These are phyloP conservation scores for Dendrocopos noguchii DNA, from an alignment of 2,113 vertebrate genomes.

Conservation along the genomic window DNA sequence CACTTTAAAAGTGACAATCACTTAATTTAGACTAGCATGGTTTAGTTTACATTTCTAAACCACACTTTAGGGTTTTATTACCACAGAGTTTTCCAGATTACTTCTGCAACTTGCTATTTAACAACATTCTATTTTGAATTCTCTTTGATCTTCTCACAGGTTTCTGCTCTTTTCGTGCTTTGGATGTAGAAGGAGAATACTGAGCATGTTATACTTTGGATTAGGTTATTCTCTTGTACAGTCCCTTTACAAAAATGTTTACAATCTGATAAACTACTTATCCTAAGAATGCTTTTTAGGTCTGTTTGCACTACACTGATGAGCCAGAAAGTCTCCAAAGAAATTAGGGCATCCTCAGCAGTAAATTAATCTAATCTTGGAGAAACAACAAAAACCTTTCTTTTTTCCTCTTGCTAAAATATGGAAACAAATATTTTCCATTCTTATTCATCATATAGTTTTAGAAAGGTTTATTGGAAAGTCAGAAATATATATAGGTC, in stretches of 20 bases:
- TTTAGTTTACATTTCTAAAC: neutral
- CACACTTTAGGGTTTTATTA: neutral
- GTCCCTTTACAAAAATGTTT: slow-evolving; percentile 9
- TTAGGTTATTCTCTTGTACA: neutral
- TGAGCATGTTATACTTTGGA: neutral
- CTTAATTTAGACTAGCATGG: neutral
- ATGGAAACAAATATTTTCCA: neutral
- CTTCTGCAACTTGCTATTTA: neutral
- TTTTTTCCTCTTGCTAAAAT: neutral
- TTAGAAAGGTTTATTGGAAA: neutral
- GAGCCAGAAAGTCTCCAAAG: neutral
- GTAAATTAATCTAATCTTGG: neutral
- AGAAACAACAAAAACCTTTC: neutral
- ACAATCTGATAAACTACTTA: slow-evolving; percentile 14
- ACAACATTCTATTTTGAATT: neutral
- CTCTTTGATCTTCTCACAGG: neutral
- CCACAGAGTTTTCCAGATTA: neutral
- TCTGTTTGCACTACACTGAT: slow-evolving; percentile 5
- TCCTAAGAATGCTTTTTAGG: slow-evolving; percentile 24
- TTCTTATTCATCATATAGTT: neutral
- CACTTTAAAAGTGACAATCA: neutral
- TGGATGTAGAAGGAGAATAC: neutral
- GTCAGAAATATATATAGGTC: neutral
- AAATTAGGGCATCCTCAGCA: slow-evolving; percentile 11
- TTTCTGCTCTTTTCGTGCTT: neutral